These are phyloP conservation scores for Epinotia demarniana DNA, from an alignment of 2,888 invertebrate species.

Conservation along the genomic window DNA sequence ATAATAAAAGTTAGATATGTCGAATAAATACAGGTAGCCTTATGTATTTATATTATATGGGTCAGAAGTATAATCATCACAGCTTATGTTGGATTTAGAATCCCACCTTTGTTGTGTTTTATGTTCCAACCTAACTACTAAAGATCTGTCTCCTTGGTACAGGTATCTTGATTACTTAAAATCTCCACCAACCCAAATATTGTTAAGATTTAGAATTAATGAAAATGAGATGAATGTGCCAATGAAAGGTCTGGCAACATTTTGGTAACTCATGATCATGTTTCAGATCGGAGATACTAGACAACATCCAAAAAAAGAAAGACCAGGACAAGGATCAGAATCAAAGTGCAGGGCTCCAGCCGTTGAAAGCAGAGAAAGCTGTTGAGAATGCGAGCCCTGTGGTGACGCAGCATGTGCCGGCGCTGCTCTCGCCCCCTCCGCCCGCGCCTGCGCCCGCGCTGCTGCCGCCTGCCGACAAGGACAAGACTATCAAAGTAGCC, in stretches of 20 bases:
- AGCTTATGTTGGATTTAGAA: neutral
- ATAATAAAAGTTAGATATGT: slow-evolving; percentile 14
- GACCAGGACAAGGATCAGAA: slow-evolving; percentile 74
- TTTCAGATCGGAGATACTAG: slow-evolving; percentile 86
- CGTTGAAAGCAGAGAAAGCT: slow-evolving; percentile 67
- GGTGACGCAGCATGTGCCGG: slow-evolving; percentile 74
- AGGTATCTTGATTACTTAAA: too few species aligned
- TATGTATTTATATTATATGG: neutral
- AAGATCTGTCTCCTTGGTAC: neutral
- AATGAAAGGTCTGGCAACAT: neutral
- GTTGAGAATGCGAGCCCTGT: slow-evolving; percentile 65
- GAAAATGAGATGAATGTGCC: neutral
- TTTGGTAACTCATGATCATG: slow-evolving; percentile 30
- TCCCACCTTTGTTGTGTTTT: neutral
- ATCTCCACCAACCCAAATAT: neutral
- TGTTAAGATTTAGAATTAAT: neutral
- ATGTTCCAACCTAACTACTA: neutral
- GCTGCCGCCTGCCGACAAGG: slow-evolving; percentile 74
- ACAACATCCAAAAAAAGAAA: slow-evolving; percentile 84
- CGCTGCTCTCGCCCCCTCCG: slow-evolving; percentile 70
- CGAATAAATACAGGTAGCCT: slow-evolving; percentile 19
- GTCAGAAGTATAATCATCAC: neutral
- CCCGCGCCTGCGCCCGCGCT: slow-evolving; percentile 62
- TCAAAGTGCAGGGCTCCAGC: slow-evolving; percentile 67
- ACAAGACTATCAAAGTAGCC: slow-evolving; percentile 75